Evolutionary conservation across 2,888 invertebrate genomes (phyloP).

Genomic region (Catocala nupta): DNA sequence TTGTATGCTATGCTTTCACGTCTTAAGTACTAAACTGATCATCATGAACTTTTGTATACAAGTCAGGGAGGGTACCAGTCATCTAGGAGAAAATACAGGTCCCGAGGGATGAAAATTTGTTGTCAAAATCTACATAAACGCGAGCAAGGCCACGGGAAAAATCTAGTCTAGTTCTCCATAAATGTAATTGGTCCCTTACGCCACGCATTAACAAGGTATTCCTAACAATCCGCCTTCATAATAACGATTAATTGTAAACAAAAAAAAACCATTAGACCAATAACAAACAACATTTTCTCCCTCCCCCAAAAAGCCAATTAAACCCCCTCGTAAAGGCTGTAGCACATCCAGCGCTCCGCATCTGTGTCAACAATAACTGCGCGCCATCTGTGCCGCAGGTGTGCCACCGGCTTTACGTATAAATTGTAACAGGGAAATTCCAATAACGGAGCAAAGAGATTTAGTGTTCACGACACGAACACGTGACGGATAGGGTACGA

Average conservation of each 20-base stretch:
- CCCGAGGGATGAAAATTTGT: no score
- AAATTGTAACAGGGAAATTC: conserved; percentile 58
- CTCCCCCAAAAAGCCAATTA: conserved; percentile 15
- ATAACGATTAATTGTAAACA: not conserved
- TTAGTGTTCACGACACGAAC: conserved; percentile 42
- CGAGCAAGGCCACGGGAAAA: no score
- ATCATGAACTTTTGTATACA: no score
- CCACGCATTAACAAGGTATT: no score
- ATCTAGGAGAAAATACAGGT: no score
- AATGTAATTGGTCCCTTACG: no score
- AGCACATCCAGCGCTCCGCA: conserved; percentile 39
- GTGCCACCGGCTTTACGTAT: conserved; percentile 49
- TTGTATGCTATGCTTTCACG: no score
- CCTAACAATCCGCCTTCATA: not conserved
- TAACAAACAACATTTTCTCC: conserved; percentile 1
- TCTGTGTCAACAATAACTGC: conserved; percentile 54
- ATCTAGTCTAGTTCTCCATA: no score
- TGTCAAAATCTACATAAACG: no score
- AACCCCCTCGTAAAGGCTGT: conserved; percentile 22
- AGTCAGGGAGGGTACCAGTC: no score
- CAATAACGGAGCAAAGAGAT: conserved; percentile 50
- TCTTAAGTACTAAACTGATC: no score
- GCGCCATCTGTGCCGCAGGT: conserved; percentile 56
- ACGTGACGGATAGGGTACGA: conserved; percentile 25
- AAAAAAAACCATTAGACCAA: not conserved